Evolutionary conservation across 2,888 invertebrate species (phyloP).

Genomic region (Andrena fulva): DNA sequence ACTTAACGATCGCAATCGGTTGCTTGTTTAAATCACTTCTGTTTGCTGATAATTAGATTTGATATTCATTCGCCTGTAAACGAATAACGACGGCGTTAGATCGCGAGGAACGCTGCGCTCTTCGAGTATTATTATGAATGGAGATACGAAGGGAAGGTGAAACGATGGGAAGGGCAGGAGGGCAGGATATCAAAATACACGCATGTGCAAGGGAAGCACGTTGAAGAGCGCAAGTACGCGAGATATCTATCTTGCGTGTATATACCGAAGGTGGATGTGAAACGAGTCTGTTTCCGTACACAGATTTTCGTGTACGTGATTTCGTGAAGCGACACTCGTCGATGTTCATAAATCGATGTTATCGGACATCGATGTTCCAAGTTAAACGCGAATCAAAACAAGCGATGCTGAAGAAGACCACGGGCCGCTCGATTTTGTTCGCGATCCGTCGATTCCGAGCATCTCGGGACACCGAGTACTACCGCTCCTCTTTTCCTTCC

Average conservation of each 20-base stretch:
- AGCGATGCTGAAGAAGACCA: constrained; percentile 64
- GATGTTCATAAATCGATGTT: constrained; percentile 43
- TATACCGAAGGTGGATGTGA: constrained; percentile 24
- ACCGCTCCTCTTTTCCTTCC: constrained; percentile 25
- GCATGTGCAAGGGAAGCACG: constrained; percentile 49
- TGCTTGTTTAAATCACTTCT: no score
- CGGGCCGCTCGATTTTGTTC: constrained; percentile 27
- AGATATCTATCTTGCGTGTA: constrained; percentile 53
- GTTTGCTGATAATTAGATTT: no score
- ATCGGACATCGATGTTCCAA: constrained; percentile 37
- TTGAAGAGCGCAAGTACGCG: constrained; percentile 53
- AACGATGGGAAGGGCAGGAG: constrained; percentile 8
- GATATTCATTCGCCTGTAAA: no score
- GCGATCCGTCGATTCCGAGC: constrained; percentile 29
- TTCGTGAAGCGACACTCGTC: constrained; percentile 34
- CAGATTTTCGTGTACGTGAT: constrained; percentile 41
- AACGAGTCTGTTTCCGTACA: constrained; percentile 31
- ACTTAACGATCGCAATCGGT: no score
- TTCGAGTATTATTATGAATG: background rate
- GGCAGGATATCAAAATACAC: constrained; percentile 34
- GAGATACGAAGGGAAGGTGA: background rate
- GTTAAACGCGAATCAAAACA: constrained; percentile 53
- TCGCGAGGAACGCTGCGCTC: background rate
- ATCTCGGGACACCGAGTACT: constrained; percentile 38
- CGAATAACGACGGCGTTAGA: background rate